phyloP scores from a whole-genome alignment of 2,797 vertebrate genomes.

The Silurus lanzhouensis region DNA sequence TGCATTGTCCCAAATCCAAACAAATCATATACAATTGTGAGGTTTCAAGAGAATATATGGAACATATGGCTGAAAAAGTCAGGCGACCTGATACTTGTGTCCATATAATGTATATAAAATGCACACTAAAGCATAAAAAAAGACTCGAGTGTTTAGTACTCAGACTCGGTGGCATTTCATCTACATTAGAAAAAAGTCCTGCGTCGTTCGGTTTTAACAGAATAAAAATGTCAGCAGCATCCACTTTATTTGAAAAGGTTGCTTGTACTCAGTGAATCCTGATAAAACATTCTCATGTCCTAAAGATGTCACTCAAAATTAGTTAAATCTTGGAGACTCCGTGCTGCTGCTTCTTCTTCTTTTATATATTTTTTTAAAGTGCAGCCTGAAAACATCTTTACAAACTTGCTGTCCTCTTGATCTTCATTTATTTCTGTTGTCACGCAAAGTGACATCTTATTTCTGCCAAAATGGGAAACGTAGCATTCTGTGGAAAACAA shows the following conservation, averaged over 20 bases:
- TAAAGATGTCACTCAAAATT: constrained; percentile 21
- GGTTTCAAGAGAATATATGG: too few relatives aligned
- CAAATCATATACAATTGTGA: too few relatives aligned
- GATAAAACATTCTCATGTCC: neutral
- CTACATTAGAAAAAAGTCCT: neutral
- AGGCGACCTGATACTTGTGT: too few relatives aligned
- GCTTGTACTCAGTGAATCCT: neutral
- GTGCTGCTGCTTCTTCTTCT: neutral
- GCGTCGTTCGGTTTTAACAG: neutral
- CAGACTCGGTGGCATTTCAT: neutral
- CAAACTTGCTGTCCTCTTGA: constrained; percentile 39
- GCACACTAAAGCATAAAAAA: neutral
- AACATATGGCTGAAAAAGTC: too few relatives aligned
- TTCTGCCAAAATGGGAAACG: constrained; percentile 49
- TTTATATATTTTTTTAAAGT: constrained; percentile 1
- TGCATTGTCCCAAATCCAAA: too few relatives aligned
- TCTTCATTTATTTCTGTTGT: constrained; percentile 44
- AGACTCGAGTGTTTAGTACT: neutral
- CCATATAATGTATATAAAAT: neutral
- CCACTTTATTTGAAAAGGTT: constrained; percentile 1
- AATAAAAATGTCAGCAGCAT: neutral
- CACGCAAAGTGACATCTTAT: constrained; percentile 53
- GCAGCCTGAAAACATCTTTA: constrained; percentile 30
- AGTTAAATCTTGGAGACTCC: neutral
- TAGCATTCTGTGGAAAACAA: constrained; percentile 42